Evolutionary conservation across 2,888 invertebrate genomes (phyloP).

Genomic region (Heliconius aoede): DNA sequence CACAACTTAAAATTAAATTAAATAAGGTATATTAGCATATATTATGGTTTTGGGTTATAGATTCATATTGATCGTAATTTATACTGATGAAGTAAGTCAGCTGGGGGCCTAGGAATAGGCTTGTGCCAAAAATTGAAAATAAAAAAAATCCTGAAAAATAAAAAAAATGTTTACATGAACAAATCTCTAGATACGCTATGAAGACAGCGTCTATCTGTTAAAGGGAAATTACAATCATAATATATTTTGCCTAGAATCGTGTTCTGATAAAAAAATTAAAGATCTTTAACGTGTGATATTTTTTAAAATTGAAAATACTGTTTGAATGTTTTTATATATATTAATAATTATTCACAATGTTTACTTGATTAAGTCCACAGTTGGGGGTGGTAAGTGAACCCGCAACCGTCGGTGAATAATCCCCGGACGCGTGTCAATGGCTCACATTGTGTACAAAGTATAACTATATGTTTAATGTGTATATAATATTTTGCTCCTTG

Average conservation of each 20-base stretch:
- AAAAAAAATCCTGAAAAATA: too few species aligned
- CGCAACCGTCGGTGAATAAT: too few species aligned
- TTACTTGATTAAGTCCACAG: too few species aligned
- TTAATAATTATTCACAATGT: too few species aligned
- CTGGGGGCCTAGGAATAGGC: too few species aligned
- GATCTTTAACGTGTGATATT: not conserved
- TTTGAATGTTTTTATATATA: not conserved
- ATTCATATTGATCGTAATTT: not conserved
- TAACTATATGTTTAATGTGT: not conserved
- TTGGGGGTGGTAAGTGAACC: too few species aligned
- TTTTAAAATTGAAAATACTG: not conserved
- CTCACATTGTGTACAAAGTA: too few species aligned
- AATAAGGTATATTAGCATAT: not conserved
- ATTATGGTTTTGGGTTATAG: not conserved
- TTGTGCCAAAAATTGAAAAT: too few species aligned
- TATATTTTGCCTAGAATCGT: too few species aligned
- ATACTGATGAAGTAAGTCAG: not conserved
- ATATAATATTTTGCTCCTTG: slow-evolving; percentile 23
- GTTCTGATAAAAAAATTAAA: not conserved
- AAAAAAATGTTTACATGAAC: too few species aligned
- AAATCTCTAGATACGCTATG: too few species aligned
- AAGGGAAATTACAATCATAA: not conserved
- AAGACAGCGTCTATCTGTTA: not conserved
- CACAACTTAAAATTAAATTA: not conserved
- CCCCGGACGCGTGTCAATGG: too few species aligned